Conservation (phyloP, 92 coral and sea anemone genomes). For the Epizoanthus stellaris region DNA sequence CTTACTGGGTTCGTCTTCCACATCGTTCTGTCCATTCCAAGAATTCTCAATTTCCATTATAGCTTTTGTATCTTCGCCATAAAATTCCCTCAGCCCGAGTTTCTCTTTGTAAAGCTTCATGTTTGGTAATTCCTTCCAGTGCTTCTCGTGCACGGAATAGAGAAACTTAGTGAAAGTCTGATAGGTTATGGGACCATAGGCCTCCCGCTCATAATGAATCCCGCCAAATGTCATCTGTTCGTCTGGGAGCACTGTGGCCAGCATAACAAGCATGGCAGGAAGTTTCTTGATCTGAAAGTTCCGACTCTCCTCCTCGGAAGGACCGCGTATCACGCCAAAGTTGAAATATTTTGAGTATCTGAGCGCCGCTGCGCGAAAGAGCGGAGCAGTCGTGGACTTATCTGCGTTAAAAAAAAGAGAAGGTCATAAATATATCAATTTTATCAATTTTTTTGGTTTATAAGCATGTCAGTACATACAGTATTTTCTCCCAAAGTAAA, state of each 20-base stretch:
- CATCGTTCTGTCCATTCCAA: not conserved
- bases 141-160: conserved; percentile 88
- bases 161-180: conserved; percentile 80
- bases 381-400: conserved; percentile 70
- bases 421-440: not conserved
- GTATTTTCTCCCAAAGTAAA: no score
- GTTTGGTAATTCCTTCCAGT: conserved; percentile 82
- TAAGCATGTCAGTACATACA: not conserved
- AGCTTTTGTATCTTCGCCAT: conserved; percentile 66
- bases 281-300: conserved; percentile 62
- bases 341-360: conserved; percentile 86
- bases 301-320: conserved; percentile 58
- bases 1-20: not conserved
- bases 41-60: conserved; percentile 52
- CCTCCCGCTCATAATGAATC: conserved; percentile 69
- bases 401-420: conserved; percentile 55
- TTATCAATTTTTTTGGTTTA: not conserved
- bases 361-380: conserved; percentile 79
- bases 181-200: conserved; percentile 82
- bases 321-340: conserved; percentile 83
- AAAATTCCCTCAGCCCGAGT: conserved; percentile 71
- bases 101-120: conserved; percentile 75
- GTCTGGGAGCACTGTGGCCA: conserved; percentile 67
- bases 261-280: conserved; percentile 76
- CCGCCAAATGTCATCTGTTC: conserved; percentile 69